A percentile compares a stretch with the other conserved stretches of the same genome.
Evolutionary conservation across 2,888 invertebrate species (phyloP).

Genomic region (Hylaea fasciaria): DNA sequence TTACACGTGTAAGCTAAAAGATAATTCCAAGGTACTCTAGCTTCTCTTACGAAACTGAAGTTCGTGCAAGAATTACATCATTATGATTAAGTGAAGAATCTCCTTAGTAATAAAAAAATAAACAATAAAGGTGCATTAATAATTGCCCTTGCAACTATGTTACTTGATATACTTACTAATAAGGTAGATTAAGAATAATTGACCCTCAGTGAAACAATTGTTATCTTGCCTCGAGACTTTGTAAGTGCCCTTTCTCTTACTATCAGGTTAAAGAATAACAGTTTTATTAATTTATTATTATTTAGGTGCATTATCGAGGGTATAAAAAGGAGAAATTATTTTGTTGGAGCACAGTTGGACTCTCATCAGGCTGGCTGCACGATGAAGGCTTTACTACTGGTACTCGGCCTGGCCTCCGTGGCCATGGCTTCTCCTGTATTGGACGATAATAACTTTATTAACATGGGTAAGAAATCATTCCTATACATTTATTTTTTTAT

Average conservation of each 20-base stretch:
- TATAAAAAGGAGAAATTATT: conserved; percentile 57
- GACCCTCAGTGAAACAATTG: conserved; percentile 31
- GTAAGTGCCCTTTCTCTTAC: conserved; percentile 14
- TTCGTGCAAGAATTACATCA: too few relatives aligned
- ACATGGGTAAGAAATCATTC: conserved; percentile 57
- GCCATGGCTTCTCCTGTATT: conserved; percentile 67
- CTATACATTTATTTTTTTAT: conserved; percentile 7
- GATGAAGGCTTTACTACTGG: conserved; percentile 67
- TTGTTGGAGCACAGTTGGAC: conserved; percentile 61
- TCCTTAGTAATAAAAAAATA: too few relatives aligned
- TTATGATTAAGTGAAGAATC: too few relatives aligned
- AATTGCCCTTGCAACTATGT: too few relatives aligned
- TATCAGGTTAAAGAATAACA: conserved; percentile 34
- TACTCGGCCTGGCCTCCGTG: conserved; percentile 68
- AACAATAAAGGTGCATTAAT: too few relatives aligned
- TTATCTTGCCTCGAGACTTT: conserved; percentile 16
- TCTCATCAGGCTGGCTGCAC: conserved; percentile 60
- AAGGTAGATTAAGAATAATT: conserved; percentile 1
- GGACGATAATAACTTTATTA: conserved; percentile 52
- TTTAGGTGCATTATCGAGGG: conserved; percentile 20
- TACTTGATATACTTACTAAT: neutral
- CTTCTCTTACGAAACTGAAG: too few relatives aligned
- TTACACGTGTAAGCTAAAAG: too few relatives aligned
- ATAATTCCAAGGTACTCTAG: too few relatives aligned
- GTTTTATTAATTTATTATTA: conserved; percentile 1